Base-by-base conservation (phyloP, 2,888 invertebrate species). In the Oligia fasciuncula region DNA sequence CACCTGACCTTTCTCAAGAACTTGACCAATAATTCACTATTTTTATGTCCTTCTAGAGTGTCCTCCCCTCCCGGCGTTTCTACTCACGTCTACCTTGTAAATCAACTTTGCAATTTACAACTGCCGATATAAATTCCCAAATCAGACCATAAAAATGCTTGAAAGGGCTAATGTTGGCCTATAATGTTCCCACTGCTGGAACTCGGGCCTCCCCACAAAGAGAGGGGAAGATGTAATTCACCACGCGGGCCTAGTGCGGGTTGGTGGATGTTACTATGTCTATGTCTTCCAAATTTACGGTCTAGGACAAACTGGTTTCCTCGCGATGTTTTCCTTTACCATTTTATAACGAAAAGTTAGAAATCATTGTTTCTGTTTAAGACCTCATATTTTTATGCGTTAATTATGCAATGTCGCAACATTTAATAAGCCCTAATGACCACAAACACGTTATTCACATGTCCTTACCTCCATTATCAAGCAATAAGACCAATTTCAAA, bases 401-500 rank as follows among this genome's bases (percentile, higher is more conserved):
- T 51, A 79, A 74, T 0, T 35, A 4, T n/a, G 19, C 43, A 43
- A 70, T 85, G 54, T 73, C 46, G 51, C 79, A 78, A 86, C 23
- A 82, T 57, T 54, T 35, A 66, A 57, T 78, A 62, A 74, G 8
- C 49, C 51, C 23, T 71, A 77, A 82, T 84, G 3, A 73, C 57
- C 63, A 63, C 66, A 60, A 71, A 67, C 67, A 67, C 40, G 62
- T 57, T 76, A 70, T 43, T 17, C 46, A 81, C 51, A 74, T 70
- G 60, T 43, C 67, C 74, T 74, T 63, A 57, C 17, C 14, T 40
- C 73, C n/a, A 72, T 6, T 73, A 73, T 29, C 19, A 49, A 82
- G 73, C 77, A 87, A 88, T 78, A 72, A 63, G 49, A 68, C 66
- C 77, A 85, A 73, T 89, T 82, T 73, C n/a, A 62, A 76, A 86